Evolutionary conservation across 2,797 vertebrate genomes (phyloP).

Genomic region (Poecilia picta): DNA sequence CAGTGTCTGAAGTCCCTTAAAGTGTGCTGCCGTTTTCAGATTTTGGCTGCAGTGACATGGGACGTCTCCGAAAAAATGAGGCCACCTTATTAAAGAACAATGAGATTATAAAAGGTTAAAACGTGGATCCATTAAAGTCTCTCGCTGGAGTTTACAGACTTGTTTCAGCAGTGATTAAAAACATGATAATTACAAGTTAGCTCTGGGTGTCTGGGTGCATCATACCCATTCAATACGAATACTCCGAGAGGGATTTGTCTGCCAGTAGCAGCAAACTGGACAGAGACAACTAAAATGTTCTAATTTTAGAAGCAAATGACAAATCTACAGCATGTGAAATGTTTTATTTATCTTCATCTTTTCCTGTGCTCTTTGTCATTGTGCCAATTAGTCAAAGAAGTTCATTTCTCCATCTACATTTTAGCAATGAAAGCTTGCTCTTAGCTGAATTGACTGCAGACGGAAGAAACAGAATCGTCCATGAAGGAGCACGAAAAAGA

Average conservation of each 20-base stretch:
- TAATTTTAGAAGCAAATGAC: slow-evolving; percentile 6
- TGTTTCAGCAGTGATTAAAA: slow-evolving; percentile 44
- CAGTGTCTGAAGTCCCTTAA: not conserved
- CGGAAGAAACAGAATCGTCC: slow-evolving; percentile 6
- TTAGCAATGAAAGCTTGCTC: slow-evolving; percentile 21
- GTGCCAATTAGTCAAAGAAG: slow-evolving; percentile 3
- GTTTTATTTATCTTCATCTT: slow-evolving; percentile 17
- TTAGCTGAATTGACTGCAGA: slow-evolving; percentile 13
- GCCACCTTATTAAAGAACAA: slow-evolving; percentile 26
- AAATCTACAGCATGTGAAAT: slow-evolving; percentile 29
- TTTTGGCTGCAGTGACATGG: not conserved
- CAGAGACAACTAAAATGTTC: slow-evolving; percentile 30
- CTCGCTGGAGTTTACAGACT: slow-evolving; percentile 17
- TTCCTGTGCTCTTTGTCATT: not conserved
- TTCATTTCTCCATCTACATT: slow-evolving; percentile 15
- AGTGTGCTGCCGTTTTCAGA: not conserved
- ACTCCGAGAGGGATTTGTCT: slow-evolving; percentile 30
- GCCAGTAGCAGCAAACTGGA: slow-evolving; percentile 19
- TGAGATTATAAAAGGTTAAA: slow-evolving; percentile 27
- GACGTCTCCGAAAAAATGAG: slow-evolving; percentile 16
- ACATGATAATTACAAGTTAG: slow-evolving; percentile 24
- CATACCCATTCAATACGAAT: slow-evolving; percentile 1
- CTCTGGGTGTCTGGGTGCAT: slow-evolving; percentile 5
- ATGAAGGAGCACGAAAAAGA: slow-evolving; percentile 11
- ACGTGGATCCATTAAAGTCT: slow-evolving; percentile 14